phyloP scores from a whole-genome alignment of 1,140 invertebrate genomes.

The Diorhabda sublineata region DNA sequence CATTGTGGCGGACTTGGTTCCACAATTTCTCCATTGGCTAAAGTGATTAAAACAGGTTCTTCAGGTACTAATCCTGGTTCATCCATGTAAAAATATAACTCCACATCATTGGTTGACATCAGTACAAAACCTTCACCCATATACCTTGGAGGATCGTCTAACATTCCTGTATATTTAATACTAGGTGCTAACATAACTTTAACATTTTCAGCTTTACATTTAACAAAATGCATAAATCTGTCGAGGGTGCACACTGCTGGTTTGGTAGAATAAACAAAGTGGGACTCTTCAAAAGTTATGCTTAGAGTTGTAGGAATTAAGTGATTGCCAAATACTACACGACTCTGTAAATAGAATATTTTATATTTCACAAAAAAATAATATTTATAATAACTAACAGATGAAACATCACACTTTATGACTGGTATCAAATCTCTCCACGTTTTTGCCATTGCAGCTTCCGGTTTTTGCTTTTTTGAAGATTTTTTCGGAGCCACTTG shows the following conservation, averaged over 20 bases:
- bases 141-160: constrained; percentile 92
- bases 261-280: constrained; percentile 93
- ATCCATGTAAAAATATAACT: constrained; percentile 96
- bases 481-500: constrained; percentile 27
- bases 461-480: constrained; percentile 63
- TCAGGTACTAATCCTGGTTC: constrained; percentile 86
- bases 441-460: constrained; percentile 74
- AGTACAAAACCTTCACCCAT: constrained; percentile 99
- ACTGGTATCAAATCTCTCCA: constrained; percentile 97
- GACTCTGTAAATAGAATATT: constrained; percentile 57
- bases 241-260: constrained; percentile 88
- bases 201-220: constrained; percentile 89
- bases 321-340: constrained; percentile 95
- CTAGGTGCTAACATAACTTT: constrained; percentile 86
- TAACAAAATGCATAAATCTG: constrained; percentile 94
- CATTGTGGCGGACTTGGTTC: constrained; percentile 88
- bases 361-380: background rate
- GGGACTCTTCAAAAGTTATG: constrained; percentile 89
- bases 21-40: constrained; percentile 90
- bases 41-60: constrained; percentile 81
- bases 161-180: constrained; percentile 84
- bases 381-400: constrained; percentile 52
- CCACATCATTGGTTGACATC: constrained; percentile 90
- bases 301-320: constrained; percentile 89
- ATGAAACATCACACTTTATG: constrained; percentile 90